Base-by-base conservation (phyloP, 2,113 vertebrate species). In the Gracilinanus agilis region DNA sequence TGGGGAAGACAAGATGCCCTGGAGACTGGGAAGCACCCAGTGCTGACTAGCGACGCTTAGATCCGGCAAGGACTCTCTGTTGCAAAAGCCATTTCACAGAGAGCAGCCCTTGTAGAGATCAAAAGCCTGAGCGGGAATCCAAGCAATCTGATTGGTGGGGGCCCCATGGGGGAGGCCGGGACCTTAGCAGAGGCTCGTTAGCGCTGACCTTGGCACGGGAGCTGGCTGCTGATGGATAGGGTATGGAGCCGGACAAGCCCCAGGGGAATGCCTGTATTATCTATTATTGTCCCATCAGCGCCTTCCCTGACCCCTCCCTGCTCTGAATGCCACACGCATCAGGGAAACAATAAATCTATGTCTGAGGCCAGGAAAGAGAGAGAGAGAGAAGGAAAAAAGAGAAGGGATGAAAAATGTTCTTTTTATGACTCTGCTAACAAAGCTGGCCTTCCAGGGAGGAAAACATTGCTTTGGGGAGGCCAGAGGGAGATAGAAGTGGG, bases 331-430 rank as follows among this genome's bases (percentile, higher is more conserved):
- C 98, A 97, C 96, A 98, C 98, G 98, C 98, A 98, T 98, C 98
- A 97, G 98, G 99, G 98, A 98, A 95, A 98, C 99, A 99, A 99
- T 99, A 99, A 99, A 99, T 99, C 99, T 99, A 98, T 99, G 99
- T 99, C 99, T 99, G 99, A 98, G 98, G 98, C 97, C 95, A 93
- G 97, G 96, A 95, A 97, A 92, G 95, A 97, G 96, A 95, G 10
- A 83, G 67, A 40, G 67, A 97, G 96, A 97, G 97, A 95, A 95
- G 96, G 98, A 97, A 97, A 96, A 97, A 97, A 98, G 97, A 98
- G 96, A 89, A 98, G 98, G 97, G 19, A 94, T 98, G 98, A 98
- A 98, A 98, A 98, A 98, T 98, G 98, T 96, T 97, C 97, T 98
- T 97, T 98, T 97, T 96, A 97, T 53, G 96, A 96, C 96, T 98